These are phyloP conservation scores for Aradophagus sp. DNA, from an alignment of 1,140 invertebrate genomes.

Conservation along the genomic window DNA sequence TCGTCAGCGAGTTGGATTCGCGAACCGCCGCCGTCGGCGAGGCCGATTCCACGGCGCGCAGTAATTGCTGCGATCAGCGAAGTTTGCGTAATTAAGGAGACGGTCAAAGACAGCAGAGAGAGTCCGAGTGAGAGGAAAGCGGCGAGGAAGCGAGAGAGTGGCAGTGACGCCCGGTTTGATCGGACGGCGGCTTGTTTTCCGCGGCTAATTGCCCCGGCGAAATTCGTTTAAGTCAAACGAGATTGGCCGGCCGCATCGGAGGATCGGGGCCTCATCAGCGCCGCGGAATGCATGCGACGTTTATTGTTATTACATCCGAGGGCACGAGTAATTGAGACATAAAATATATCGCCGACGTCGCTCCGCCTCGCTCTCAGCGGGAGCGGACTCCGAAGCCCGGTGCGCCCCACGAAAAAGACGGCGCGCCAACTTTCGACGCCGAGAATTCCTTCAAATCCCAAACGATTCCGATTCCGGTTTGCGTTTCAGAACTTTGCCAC, in stretches of 20 bases:
- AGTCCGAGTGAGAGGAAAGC: too few species aligned
- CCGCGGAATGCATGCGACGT: constrained; percentile 64
- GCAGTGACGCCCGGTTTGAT: constrained; percentile 43
- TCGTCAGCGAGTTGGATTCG: constrained; percentile 37
- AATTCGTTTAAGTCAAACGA: constrained; percentile 63
- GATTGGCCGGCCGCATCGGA: constrained; percentile 49
- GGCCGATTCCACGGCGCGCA: constrained; percentile 32
- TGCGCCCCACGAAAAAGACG: constrained; percentile 22
- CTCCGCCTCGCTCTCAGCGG: constrained; percentile 24
- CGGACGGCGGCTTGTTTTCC: constrained; percentile 48
- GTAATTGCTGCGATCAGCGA: constrained; percentile 49
- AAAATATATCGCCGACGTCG: constrained; percentile 49
- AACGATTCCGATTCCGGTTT: constrained; percentile 20
- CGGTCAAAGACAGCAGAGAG: constrained; percentile 44
- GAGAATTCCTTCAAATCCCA: constrained; percentile 29
- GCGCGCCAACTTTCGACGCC: constrained; percentile 22
- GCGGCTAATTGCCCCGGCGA: constrained; percentile 62
- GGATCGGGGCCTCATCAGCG: constrained; percentile 41
- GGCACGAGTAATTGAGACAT: constrained; percentile 66
- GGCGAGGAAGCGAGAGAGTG: too few species aligned
- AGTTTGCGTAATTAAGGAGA: constrained; percentile 52
- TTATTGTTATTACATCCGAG: constrained; percentile 66
- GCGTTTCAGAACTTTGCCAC: constrained; percentile 8
- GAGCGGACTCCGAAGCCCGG: constrained; percentile 17
- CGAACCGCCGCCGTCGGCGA: constrained; percentile 23